Base-by-base conservation (phyloP, 1,140 invertebrate genomes). In the Dendroctonus valens region DNA sequence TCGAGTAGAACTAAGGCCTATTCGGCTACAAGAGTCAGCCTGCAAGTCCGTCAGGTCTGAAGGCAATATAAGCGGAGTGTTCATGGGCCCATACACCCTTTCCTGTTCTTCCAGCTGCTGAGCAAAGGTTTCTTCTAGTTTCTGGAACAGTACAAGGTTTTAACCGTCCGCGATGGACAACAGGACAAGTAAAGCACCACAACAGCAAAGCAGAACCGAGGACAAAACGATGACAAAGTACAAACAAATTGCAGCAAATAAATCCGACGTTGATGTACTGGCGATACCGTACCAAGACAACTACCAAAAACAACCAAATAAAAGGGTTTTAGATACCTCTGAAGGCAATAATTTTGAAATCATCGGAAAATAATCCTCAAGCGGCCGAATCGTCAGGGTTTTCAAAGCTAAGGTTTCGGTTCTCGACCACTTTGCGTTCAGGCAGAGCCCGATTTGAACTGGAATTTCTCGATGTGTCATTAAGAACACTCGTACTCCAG, bases 21-120 rank as follows among this genome's bases (percentile, higher is more conserved):
- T 79, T 61, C 80, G 80, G 7, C 79, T 81, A 58, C 58, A 70
- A 59, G 72, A 70, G 6, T 76, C 72, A 7, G 68, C 60, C 61
- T 69, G 68, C 26, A 85, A 74, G 41, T 85, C 84, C 9, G 86
- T 80, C 51, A 87, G 80, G 78, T 89, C 87, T 48, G 84, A 71
- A 14, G 87, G 86, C 68, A 89, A 79, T 63, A 83, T 80, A 69
- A 82, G 79, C 59, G 80, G 84, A 41, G 78, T 80, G 51, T 51
- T 59, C 69, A 79, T 82, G 66, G 84, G 81, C 0, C 84, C 83
- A 70, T 86, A 93, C 71, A 93, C 86, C 55, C 86, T 83, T 77
- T 93, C 91, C 79, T 94, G 92, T 72, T 94, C 91, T 74, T 92
- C 91, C 65, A 91, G 78, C 77, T 95, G 91, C 66, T 87, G 81